phyloP scores from a whole-genome alignment of 2,113 vertebrate genomes.

The Lycaon pictus region DNA sequence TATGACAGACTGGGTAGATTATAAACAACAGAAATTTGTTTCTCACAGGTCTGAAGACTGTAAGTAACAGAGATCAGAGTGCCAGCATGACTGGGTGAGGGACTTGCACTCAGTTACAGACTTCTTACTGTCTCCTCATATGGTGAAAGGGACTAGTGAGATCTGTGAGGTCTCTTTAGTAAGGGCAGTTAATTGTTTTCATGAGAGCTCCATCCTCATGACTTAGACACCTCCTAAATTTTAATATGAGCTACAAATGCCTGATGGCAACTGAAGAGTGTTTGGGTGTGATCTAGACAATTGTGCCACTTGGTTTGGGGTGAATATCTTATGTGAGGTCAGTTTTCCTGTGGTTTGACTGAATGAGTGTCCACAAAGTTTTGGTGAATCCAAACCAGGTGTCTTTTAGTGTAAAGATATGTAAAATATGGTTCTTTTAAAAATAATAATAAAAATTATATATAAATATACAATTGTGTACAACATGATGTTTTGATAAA shows the following conservation, averaged over 20 bases:
- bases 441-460: background rate
- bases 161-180: background rate
- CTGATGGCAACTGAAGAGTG: background rate
- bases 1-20: background rate
- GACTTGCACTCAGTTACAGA: background rate
- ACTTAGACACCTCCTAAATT: background rate
- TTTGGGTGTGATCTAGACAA: background rate
- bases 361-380: background rate
- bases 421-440: background rate
- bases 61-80: too few species aligned
- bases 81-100: background rate
- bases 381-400: background rate
- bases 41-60: background rate
- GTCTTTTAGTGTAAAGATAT: background rate
- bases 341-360: background rate
- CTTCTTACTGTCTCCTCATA: background rate
- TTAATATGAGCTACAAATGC: background rate
- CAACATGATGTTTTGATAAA: background rate
- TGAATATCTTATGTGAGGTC: background rate
- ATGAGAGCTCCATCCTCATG: background rate
- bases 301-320: background rate
- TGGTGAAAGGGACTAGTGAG: background rate
- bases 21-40: background rate
- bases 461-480: background rate
- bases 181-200: background rate